Percentiles rank a stretch among this genome's conserved stretches.
These are phyloP conservation scores for Buceros bicornis DNA, from an alignment of 2,797 vertebrate genomes.

Conservation along the genomic window DNA sequence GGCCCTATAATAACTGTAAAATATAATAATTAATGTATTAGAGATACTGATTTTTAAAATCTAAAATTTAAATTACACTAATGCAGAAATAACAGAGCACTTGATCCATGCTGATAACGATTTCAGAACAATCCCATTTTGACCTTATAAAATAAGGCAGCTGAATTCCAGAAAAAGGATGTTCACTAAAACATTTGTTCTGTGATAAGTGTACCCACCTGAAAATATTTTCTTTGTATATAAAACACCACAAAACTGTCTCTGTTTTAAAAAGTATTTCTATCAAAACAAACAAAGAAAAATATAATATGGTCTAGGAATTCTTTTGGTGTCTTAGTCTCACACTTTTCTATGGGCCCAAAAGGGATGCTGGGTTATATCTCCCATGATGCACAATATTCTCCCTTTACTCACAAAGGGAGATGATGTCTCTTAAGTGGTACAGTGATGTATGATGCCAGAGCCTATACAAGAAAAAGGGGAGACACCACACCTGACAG, in stretches of 20 bases:
- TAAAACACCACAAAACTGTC: too few relatives aligned
- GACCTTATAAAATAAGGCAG: background rate
- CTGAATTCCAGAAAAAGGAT: background rate
- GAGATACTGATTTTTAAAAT: background rate
- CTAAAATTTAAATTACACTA: background rate
- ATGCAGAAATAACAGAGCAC: background rate
- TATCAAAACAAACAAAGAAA: background rate
- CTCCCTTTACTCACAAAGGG: background rate
- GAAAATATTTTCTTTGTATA: background rate
- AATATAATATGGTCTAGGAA: background rate
- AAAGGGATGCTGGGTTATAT: background rate
- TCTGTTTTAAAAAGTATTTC: background rate
- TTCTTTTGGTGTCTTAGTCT: background rate
- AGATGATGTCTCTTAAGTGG: background rate
- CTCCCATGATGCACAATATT: background rate
- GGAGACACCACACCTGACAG: background rate
- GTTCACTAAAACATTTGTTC: background rate
- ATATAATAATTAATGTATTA: background rate
- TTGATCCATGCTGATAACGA: background rate
- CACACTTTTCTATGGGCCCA: background rate
- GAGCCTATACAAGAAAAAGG: background rate
- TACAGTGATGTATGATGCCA: background rate
- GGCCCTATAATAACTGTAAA: background rate
- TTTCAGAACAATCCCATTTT: background rate
- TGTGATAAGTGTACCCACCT: background rate